Evolutionary conservation across 2,888 invertebrate genomes (phyloP).

Genomic region (Macrophya alboannulata): DNA sequence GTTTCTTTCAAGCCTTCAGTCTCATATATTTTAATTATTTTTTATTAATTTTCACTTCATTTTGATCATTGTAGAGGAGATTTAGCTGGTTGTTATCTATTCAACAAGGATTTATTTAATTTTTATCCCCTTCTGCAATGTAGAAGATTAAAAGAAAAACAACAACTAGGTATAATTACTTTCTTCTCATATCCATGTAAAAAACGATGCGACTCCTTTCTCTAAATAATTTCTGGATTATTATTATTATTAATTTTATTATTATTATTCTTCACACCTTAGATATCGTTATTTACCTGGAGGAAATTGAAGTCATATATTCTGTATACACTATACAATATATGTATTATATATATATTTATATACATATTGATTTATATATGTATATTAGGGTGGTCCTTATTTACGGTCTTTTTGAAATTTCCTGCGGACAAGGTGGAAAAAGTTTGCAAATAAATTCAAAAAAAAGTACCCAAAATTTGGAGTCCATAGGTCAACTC

Average conservation of each 20-base stretch:
- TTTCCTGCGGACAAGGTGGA: no score
- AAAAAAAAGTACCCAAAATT: no score
- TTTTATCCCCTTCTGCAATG: neutral
- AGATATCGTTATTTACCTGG: neutral
- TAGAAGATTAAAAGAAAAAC: neutral
- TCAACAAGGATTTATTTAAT: neutral
- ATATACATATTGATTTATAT: conserved; percentile 5
- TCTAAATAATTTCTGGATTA: neutral
- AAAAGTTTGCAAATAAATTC: no score
- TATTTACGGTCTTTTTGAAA: no score
- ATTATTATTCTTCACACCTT: neutral
- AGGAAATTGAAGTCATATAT: neutral
- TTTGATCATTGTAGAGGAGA: conserved; percentile 31
- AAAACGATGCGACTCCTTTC: conserved; percentile 14
- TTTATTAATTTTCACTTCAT: neutral
- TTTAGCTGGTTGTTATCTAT: neutral
- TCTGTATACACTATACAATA: conserved; percentile 4
- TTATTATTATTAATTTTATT: no score
- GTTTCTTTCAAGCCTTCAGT: conserved; percentile 29
- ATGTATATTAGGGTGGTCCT: no score
- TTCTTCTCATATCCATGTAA: neutral
- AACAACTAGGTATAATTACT: neutral
- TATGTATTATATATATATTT: conserved; percentile 7
- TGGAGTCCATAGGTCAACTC: no score
- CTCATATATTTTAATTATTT: neutral